These are phyloP conservation scores for Uloborus diversus DNA, from an alignment of 1,140 invertebrate species.

Conservation along the genomic window DNA sequence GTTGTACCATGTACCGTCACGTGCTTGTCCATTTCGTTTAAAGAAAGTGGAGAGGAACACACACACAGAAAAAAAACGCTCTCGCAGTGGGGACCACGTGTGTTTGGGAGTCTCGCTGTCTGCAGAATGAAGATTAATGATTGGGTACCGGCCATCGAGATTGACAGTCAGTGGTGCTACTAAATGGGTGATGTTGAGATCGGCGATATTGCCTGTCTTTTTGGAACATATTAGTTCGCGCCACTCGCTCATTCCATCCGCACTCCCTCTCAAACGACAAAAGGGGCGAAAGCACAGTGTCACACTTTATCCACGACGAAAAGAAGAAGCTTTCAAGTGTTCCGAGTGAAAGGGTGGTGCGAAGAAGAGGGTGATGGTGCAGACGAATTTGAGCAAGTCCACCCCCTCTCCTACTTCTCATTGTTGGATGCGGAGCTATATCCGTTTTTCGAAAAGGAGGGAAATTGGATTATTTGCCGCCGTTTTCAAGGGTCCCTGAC, in stretches of 20 bases:
- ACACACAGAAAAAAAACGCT: too few relatives aligned
- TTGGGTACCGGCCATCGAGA: slow-evolving; percentile 39
- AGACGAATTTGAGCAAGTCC: too few relatives aligned
- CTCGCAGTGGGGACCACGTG: too few relatives aligned
- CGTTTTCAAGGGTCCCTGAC: neutral
- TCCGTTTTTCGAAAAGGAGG: neutral
- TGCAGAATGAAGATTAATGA: slow-evolving; percentile 49
- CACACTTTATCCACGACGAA: slow-evolving; percentile 8
- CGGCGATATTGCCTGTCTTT: slow-evolving; percentile 35
- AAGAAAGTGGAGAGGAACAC: too few relatives aligned
- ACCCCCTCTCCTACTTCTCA: too few relatives aligned
- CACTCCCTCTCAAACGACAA: neutral
- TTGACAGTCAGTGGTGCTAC: slow-evolving; percentile 26
- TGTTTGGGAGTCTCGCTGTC: slow-evolving; percentile 31
- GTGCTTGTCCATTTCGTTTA: too few relatives aligned
- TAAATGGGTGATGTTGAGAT: slow-evolving; percentile 30
- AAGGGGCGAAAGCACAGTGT: neutral
- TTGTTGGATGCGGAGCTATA: neutral
- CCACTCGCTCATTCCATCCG: neutral
- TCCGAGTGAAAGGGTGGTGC: too few relatives aligned
- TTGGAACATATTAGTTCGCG: slow-evolving; percentile 25
- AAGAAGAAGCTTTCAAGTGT: slow-evolving; percentile 27
- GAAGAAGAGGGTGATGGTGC: too few relatives aligned
- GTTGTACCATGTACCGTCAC: too few relatives aligned
- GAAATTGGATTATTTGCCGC: slow-evolving; percentile 28